Percentiles rank a stretch among this genome's conserved stretches.
phyloP scores from a whole-genome alignment of 2,888 invertebrate genomes.

The Myopa tessellatipennis region DNA sequence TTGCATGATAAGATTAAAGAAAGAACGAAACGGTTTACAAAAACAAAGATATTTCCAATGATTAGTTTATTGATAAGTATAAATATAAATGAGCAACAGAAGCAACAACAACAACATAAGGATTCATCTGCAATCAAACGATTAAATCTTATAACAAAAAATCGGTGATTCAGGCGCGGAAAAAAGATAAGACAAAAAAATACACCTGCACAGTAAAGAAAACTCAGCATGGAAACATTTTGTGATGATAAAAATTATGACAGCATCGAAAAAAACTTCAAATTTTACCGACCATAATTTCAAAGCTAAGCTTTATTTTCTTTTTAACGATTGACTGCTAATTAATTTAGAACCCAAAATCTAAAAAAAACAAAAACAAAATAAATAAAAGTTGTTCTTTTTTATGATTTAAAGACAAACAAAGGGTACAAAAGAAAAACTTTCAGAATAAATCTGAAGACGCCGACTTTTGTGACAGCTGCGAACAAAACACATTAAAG shows the following conservation, averaged over 20 bases:
- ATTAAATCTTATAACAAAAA: background rate
- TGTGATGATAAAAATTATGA: too few relatives aligned
- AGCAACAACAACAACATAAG: background rate
- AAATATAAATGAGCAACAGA: background rate
- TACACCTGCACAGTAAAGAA: background rate
- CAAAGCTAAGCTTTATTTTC: background rate
- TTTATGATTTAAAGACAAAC: too few relatives aligned
- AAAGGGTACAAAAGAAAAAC: too few relatives aligned
- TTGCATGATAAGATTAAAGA: background rate
- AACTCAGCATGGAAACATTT: background rate
- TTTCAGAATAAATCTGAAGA: too few relatives aligned
- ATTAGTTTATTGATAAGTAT: background rate
- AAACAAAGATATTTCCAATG: background rate
- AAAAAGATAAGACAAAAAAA: background rate
- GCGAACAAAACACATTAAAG: too few relatives aligned
- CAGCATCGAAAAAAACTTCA: background rate
- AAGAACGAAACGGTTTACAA: background rate
- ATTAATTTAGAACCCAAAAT: constrained; percentile 12
- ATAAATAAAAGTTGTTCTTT: too few relatives aligned
- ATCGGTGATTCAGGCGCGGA: background rate
- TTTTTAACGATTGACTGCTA: constrained; percentile 18
- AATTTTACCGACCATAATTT: background rate
- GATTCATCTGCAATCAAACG: background rate
- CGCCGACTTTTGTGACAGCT: too few relatives aligned
- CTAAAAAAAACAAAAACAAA: too few relatives aligned